phyloP scores from a whole-genome alignment of 2,888 invertebrate genomes.

The Diachrysia chrysitis region DNA sequence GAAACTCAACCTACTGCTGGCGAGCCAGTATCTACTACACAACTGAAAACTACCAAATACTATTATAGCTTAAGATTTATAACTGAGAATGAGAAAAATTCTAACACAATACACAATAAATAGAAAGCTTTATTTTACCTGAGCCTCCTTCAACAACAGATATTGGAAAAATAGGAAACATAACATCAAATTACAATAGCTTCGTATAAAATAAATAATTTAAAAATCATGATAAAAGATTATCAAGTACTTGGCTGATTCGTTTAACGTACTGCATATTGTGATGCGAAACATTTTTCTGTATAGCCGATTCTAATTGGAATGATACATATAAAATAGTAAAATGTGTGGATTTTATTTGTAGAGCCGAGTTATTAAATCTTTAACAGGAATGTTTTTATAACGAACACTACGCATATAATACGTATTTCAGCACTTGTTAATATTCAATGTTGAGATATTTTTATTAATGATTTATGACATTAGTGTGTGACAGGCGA shows the following conservation, averaged over 20 bases:
- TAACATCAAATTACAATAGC: constrained; percentile 12
- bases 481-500: too few relatives aligned
- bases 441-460: neutral
- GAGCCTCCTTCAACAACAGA: neutral
- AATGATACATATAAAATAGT: neutral
- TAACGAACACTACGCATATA: neutral
- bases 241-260: constrained; percentile 49
- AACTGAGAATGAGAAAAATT: neutral
- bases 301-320: neutral
- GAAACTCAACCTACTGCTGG: too few relatives aligned
- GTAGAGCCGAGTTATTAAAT: neutral
- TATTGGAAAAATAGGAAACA: constrained; percentile 8
- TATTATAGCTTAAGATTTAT: too few relatives aligned
- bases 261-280: constrained; percentile 32
- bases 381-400: neutral
- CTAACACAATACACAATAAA: neutral
- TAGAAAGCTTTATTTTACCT: neutral
- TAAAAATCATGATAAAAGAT: constrained; percentile 43
- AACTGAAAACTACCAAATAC: too few relatives aligned
- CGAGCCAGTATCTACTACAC: too few relatives aligned
- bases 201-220: constrained; percentile 33
- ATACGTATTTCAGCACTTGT: neutral
- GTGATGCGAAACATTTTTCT: too few relatives aligned
- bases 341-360: neutral
- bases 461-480: neutral